Base-by-base conservation (phyloP, 2,797 vertebrate genomes). In the Psittacula derbiana region DNA sequence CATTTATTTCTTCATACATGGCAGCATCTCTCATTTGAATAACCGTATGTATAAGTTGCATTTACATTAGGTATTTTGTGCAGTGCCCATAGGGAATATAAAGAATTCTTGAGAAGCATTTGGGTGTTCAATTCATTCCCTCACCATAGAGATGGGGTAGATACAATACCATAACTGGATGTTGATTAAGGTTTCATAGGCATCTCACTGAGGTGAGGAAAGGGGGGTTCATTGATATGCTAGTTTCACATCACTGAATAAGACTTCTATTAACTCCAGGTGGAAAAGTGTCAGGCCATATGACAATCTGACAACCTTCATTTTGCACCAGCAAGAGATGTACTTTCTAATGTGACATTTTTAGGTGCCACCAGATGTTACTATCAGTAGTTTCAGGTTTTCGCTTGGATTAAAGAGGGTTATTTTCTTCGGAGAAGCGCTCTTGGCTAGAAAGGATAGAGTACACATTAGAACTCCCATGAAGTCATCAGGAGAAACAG, bases 331-430 rank as follows among this genome's bases (percentile, higher is more conserved):
- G 41, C 2, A 82, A 69, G 7, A 24, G 25, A 31, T 64, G 93
- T 84, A 19, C 43, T 90, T 95, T 75, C 12, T 25, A 90, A 86
- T 86, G 80, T 93, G 88, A 88, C 70, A 57, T 76, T 95, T 86
- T 86, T 79, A 83, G 58, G 55, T 83, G 75, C 93, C 92, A 90
- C 85, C 82, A 96, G 91, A 91, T 95, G 95, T 93, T 91, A 86
- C 80, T 95, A 86, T 70, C 36, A 0, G 64, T 91, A 95, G 90
- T 91, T 92, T 65, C 38, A 84, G 76, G 31, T 72, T 90, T 92
- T 75, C 33, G 25, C 4, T 74, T 43, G 46, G 14, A 89, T 82
- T 80, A 80, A 76, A 85, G 16, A 50, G 19, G 15, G 28, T 65
- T 72, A 24, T 72, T 78, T 90, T 72, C 44, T 46, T 74, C 52